These are phyloP conservation scores for Galleria mellonella DNA, from an alignment of 1,140 invertebrate species.

Conservation along the genomic window DNA sequence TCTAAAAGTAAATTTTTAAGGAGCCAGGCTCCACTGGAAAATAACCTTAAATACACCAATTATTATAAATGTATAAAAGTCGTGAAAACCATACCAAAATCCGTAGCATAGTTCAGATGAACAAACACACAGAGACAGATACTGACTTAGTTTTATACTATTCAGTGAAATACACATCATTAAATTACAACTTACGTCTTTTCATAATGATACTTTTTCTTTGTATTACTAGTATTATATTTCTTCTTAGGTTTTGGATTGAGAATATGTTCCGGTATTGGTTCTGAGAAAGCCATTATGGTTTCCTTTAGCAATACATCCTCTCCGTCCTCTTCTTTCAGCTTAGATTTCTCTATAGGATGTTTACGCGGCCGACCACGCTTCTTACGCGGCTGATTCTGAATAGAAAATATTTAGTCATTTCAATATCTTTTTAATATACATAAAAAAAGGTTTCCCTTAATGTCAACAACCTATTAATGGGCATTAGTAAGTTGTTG, in stretches of 20 bases:
- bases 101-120: no score
- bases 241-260: conserved; percentile 61
- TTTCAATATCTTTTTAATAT: no score
- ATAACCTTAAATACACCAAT: no score
- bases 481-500: no score
- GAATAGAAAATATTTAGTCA: background rate
- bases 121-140: no score
- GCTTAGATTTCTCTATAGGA: conserved; percentile 9
- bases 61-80: no score
- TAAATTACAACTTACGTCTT: conserved; percentile 54
- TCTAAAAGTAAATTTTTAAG: no score
- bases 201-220: conserved; percentile 62
- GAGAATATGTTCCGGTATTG: conserved; percentile 59
- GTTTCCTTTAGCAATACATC: conserved; percentile 66
- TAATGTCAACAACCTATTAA: no score
- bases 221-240: conserved; percentile 33
- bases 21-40: no score
- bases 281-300: conserved; percentile 62
- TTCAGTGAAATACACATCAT: conserved; percentile 3
- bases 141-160: no score
- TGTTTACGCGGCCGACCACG: conserved; percentile 47
- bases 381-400: conserved; percentile 27
- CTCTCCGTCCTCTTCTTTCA: conserved; percentile 47
- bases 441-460: no score
- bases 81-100: no score